Conservation (phyloP, 2,113 vertebrate species). For the Stomatorhinus ivindoensis region DNA sequence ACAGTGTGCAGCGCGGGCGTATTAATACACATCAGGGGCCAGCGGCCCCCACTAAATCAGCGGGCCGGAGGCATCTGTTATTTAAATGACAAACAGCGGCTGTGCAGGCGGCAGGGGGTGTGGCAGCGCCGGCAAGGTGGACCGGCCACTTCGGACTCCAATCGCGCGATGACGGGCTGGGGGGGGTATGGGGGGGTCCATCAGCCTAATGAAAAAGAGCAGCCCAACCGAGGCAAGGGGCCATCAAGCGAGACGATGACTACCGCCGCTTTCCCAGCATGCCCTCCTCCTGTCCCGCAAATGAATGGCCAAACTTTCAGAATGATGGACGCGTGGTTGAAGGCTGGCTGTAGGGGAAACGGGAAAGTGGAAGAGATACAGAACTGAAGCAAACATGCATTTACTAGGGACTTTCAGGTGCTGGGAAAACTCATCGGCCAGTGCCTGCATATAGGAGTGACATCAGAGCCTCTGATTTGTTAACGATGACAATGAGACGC, state of each 20-base stretch:
- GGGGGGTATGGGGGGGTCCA: slow-evolving; percentile 36
- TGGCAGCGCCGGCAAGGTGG: slow-evolving; percentile 46
- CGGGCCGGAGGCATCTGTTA: slow-evolving; percentile 63
- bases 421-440: background rate
- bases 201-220: slow-evolving; percentile 50
- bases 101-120: slow-evolving; percentile 33
- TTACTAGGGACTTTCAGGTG: background rate
- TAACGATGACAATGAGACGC: background rate
- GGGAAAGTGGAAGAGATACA: background rate
- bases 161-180: slow-evolving; percentile 45
- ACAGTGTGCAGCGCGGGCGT: slow-evolving; percentile 55
- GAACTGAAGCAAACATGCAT: background rate
- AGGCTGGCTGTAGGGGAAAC: background rate
- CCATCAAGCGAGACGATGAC: slow-evolving; percentile 31
- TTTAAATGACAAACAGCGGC: slow-evolving; percentile 68
- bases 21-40: slow-evolving; percentile 71
- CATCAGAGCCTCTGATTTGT: background rate
- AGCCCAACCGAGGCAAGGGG: slow-evolving; percentile 36
- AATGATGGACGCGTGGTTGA: background rate
- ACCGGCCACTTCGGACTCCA: slow-evolving; percentile 67
- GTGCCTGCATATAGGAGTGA: background rate
- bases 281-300: background rate
- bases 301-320: background rate
- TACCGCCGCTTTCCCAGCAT: slow-evolving; percentile 15
- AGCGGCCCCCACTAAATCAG: slow-evolving; percentile 66